A percentile compares a stretch with the other conserved stretches of the same genome.
Evolutionary conservation across 2,797 vertebrate genomes (phyloP).

Genomic region (Hephaestus fuliginosus): DNA sequence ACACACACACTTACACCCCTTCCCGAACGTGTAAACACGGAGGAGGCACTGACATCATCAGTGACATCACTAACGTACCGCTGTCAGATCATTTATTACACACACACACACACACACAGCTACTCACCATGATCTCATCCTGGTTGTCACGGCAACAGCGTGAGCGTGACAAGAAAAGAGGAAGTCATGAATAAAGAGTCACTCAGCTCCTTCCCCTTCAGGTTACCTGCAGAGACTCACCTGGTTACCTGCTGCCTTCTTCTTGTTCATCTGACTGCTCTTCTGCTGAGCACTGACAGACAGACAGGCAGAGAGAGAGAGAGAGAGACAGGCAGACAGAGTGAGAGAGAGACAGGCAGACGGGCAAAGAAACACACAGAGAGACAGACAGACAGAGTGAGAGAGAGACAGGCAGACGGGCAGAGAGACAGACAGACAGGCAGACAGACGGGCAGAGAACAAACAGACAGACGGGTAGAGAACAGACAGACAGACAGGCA

Average conservation of each 20-base stretch:
- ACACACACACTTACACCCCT: no score
- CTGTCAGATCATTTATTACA: background rate
- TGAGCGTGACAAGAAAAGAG: slow-evolving; percentile 35
- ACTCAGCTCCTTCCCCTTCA: background rate
- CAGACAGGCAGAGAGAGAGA: slow-evolving; percentile 7
- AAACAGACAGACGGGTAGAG: background rate
- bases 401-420: slow-evolving; percentile 23
- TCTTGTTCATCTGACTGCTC: slow-evolving; percentile 94
- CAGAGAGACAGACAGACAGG: slow-evolving; percentile 25
- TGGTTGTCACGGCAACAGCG: slow-evolving; percentile 91
- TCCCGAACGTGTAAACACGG: no score
- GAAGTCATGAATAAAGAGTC: slow-evolving; percentile 6
- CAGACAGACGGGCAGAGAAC: no score
- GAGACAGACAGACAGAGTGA: background rate
- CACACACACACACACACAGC: slow-evolving; percentile 54
- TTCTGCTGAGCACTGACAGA: slow-evolving; percentile 88
- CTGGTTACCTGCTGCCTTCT: slow-evolving; percentile 95
- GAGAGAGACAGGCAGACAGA: slow-evolving; percentile 22
- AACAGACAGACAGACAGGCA: background rate
- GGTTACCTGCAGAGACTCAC: slow-evolving; percentile 74
- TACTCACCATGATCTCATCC: slow-evolving; percentile 99
- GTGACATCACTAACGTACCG: background rate
- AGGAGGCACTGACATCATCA: no score
- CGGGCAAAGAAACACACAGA: background rate
- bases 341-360: background rate